A percentile compares a stretch with the other conserved stretches of the same genome.
Evolutionary conservation across 1,140 invertebrate species (phyloP).

Genomic region (Cyrtorhinus lividipennis): DNA sequence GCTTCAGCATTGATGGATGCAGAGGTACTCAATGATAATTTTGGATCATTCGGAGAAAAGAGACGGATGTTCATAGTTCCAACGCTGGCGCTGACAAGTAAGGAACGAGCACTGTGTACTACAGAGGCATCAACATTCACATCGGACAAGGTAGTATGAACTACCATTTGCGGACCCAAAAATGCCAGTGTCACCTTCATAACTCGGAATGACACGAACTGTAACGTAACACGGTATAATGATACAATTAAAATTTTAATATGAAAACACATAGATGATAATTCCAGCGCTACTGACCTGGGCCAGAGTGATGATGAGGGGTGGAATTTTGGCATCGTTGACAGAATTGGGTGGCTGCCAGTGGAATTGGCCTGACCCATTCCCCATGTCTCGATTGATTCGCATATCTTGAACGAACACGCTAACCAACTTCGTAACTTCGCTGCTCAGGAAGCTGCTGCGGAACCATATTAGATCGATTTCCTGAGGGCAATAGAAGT

Average conservation of each 20-base stretch:
- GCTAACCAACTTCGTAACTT: slow-evolving; percentile 72
- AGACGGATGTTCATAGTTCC: slow-evolving; percentile 30
- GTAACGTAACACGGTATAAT: background rate
- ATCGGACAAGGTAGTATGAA: slow-evolving; percentile 58
- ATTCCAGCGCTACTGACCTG: too few species aligned
- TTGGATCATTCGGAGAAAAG: slow-evolving; percentile 32
- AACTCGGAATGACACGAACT: slow-evolving; percentile 20
- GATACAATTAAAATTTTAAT: too few species aligned
- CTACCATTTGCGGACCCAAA: slow-evolving; percentile 18
- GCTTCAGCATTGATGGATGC: slow-evolving; percentile 60
- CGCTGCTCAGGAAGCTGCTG: slow-evolving; percentile 79
- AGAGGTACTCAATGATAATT: slow-evolving; percentile 44
- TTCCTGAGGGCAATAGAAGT: too few species aligned
- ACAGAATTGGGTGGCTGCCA: slow-evolving; percentile 24
- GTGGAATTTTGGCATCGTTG: slow-evolving; percentile 45
- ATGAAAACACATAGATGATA: too few species aligned
- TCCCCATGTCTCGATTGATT: slow-evolving; percentile 60
- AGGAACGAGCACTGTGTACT: slow-evolving; percentile 50
- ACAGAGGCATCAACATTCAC: slow-evolving; percentile 62
- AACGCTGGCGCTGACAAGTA: slow-evolving; percentile 41
- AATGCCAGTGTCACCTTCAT: slow-evolving; percentile 17
- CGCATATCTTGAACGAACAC: slow-evolving; percentile 69
- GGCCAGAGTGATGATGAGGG: slow-evolving; percentile 62
- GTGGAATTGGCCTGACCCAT: slow-evolving; percentile 18
- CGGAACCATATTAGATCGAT: slow-evolving; percentile 72